Base-by-base conservation (phyloP, 2,888 invertebrate genomes). In the Belgica antarctica region DNA sequence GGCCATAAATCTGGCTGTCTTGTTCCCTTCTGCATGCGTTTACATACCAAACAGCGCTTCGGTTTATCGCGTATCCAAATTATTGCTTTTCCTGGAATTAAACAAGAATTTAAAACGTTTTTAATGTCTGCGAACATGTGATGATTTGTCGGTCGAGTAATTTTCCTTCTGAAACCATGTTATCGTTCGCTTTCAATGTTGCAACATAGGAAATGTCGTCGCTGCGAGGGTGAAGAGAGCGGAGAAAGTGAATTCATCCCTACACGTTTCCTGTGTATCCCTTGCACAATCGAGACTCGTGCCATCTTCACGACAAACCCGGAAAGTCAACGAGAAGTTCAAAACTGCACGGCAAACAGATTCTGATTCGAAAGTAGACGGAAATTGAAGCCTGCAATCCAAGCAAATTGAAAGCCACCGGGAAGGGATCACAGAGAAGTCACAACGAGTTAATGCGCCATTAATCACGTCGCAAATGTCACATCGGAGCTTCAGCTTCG, bases 51-150 rank as follows among this genome's bases (percentile, higher is more conserved):
- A n/a, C 3, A 41, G 41, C 41, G 41, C 41, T 41, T 41, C 41
- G 15, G 41, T n/a, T 41, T 41, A 41, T 41, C 41, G 41, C 41
- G 41, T 41, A 41, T 41, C 41, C 41, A 41, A 41, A 41, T 41
- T 4, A n/a, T 41, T 41, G 3, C 12, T 31, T 41, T 41, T 41
- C 15, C 41, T 41, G 41, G 15, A 41, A 41, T 12, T 7, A 41
- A 12, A 41, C n/a, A 41, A 7, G 12, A 41, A 15, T 31, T 31
- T 31, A 41, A 41, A 7, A 12, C 15, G 4, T 41, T 41, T 41
- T 41, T 41, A n/a, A 41, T 15, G 15, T n/a, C n/a, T n/a, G n/a
- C n/a, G 7, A 41, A 15, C 41, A 41, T 41, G 7, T 15, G 15
- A 41, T n/a, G n/a, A n/a, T n/a, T n/a, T n/a, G n/a, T n/a, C n/a